Conservation (phyloP, 1,140 invertebrate genomes). For the Papilio xuthus region DNA sequence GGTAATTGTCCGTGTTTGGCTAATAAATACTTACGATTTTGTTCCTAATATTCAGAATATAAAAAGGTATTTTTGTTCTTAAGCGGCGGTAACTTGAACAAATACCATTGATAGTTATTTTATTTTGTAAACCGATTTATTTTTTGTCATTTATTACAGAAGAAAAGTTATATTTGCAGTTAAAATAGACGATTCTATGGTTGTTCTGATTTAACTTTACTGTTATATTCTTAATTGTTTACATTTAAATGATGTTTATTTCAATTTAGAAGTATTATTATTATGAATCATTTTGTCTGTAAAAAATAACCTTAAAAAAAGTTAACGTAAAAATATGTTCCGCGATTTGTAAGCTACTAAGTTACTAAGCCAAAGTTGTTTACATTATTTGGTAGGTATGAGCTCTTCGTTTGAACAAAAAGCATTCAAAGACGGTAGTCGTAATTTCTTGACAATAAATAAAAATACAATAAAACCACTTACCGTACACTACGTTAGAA, state of each 20-base stretch:
- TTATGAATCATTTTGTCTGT: too few species aligned
- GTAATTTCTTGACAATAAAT: background rate
- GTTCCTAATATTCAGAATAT: constrained; percentile 4
- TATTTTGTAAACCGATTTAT: background rate
- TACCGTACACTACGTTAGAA: too few species aligned
- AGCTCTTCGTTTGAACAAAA: background rate
- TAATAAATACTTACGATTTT: constrained; percentile 19
- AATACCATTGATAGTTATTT: background rate
- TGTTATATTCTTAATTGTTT: background rate
- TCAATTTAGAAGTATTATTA: background rate
- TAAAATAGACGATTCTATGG: background rate
- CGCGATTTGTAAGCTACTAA: too few species aligned
- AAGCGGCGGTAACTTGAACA: background rate
- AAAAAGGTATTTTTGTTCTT: background rate
- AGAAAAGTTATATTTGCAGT: background rate
- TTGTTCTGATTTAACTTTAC: background rate
- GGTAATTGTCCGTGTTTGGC: constrained; percentile 1
- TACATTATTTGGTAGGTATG: too few species aligned
- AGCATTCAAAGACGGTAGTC: background rate
- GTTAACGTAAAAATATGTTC: too few species aligned
- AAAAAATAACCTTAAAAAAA: too few species aligned
- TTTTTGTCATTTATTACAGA: background rate
- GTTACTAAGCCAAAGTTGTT: background rate
- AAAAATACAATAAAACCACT: background rate
- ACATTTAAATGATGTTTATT: background rate